A percentile compares a stretch with the other conserved stretches of the same genome.
Conservation (phyloP, 2,797 vertebrate genomes). For the Myripristis jacobus region DNA sequence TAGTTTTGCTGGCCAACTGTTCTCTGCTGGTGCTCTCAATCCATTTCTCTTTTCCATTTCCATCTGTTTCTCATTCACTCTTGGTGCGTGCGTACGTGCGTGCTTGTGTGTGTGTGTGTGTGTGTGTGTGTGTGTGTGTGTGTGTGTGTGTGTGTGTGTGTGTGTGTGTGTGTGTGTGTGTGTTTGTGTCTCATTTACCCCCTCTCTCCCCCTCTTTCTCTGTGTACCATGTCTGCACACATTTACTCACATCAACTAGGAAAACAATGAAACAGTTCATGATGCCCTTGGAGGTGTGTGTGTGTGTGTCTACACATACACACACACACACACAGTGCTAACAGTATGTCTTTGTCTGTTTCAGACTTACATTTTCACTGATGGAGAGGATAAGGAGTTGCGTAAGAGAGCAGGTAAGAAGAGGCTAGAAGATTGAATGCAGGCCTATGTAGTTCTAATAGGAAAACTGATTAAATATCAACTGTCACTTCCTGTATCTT, state of each 20-base stretch:
- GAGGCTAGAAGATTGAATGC: neutral
- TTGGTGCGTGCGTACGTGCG: no score
- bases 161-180: no score
- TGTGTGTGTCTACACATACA: no score
- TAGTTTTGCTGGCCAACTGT: no score
- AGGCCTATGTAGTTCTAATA: neutral
- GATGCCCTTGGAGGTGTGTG: neutral
- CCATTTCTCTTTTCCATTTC: no score
- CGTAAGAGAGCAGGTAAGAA: constrained; percentile 84
- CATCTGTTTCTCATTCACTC: no score
- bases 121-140: neutral
- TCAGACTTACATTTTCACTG: constrained; percentile 96
- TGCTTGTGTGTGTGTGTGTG: no score
- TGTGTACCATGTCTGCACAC: neutral
- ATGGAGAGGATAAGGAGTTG: constrained; percentile 91
- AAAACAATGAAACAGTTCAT: constrained; percentile 25
- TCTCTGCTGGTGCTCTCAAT: no score
- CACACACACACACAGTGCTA: neutral
- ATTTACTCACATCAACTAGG: neutral
- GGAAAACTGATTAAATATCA: neutral
- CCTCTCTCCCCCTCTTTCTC: neutral
- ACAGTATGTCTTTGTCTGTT: constrained; percentile 59
- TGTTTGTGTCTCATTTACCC: neutral
- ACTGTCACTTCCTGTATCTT: neutral
- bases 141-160: no score